phyloP scores from a whole-genome alignment of 2,888 invertebrate genomes.

The Acanthoscelides obtectus region DNA sequence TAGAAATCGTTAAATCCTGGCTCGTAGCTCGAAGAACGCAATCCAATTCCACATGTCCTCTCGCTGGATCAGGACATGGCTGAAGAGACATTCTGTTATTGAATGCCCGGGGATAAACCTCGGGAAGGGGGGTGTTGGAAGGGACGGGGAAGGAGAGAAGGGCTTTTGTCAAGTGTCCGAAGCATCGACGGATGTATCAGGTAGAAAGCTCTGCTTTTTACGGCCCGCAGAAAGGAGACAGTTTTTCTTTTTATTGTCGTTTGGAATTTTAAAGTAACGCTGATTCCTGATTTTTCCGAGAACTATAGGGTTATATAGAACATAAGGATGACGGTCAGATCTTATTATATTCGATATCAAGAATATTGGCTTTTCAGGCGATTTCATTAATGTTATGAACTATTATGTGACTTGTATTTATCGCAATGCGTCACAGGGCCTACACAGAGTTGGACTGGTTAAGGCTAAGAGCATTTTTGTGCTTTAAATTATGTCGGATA shows the following conservation, averaged over 20 bases:
- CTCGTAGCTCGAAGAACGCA: constrained; percentile 39
- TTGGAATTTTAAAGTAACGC: not conserved
- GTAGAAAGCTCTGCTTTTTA: not conserved
- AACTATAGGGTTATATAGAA: too few relatives aligned
- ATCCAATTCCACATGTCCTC: constrained; percentile 44
- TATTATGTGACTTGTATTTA: too few relatives aligned
- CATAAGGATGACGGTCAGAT: too few relatives aligned
- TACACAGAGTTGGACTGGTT: too few relatives aligned
- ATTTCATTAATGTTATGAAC: too few relatives aligned
- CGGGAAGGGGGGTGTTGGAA: not conserved
- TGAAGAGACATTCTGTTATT: constrained; percentile 43
- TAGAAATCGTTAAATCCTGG: constrained; percentile 49
- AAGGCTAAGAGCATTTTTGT: too few relatives aligned
- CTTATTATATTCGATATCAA: too few relatives aligned
- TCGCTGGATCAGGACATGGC: constrained; percentile 38
- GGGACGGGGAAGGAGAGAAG: constrained; percentile 1
- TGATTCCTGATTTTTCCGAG: not conserved
- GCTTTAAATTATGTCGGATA: too few relatives aligned
- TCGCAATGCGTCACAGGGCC: too few relatives aligned
- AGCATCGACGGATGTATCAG: not conserved
- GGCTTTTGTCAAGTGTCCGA: not conserved
- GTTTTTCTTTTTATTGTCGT: not conserved
- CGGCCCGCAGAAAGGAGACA: not conserved
- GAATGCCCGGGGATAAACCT: constrained; percentile 34
- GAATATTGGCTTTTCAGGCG: too few relatives aligned